A percentile compares a stretch with the other conserved stretches of the same genome.
Conservation (phyloP, 2,113 vertebrate genomes). For the Rhizomys pruinosus region DNA sequence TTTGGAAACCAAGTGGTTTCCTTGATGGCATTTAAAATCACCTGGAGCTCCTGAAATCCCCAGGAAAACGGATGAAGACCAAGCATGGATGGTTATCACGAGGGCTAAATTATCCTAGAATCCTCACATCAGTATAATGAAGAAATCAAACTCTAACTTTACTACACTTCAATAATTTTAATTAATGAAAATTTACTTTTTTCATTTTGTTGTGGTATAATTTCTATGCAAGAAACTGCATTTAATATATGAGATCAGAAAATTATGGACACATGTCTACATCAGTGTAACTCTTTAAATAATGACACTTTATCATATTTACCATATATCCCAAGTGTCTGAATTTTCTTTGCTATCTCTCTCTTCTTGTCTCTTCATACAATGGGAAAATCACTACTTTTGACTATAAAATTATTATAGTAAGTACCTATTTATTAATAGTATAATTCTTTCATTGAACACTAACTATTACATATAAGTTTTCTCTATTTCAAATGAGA, state of each 20-base stretch:
- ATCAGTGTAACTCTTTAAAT: not conserved
- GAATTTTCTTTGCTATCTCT: not conserved
- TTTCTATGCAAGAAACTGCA: not conserved
- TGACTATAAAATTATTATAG: not conserved
- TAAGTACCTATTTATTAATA: constrained; percentile 5
- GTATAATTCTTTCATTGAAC: not conserved
- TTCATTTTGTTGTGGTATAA: not conserved
- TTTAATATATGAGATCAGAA: not conserved
- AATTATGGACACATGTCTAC: not conserved
- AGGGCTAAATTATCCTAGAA: not conserved
- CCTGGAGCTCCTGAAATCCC: not conserved
- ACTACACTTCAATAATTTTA: not conserved
- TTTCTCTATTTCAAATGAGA: not conserved
- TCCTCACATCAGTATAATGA: not conserved
- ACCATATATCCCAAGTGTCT: not conserved
- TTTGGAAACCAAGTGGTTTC: not conserved
- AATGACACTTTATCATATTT: not conserved
- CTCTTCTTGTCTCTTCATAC: not conserved
- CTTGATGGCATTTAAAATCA: not conserved
- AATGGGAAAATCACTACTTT: not conserved
- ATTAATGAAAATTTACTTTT: not conserved
- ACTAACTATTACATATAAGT: not conserved
- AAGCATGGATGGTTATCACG: not conserved
- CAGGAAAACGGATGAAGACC: not conserved
- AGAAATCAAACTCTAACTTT: not conserved